Conservation (phyloP, 2,113 vertebrate genomes). For the Eulacestoma nigropectus region DNA sequence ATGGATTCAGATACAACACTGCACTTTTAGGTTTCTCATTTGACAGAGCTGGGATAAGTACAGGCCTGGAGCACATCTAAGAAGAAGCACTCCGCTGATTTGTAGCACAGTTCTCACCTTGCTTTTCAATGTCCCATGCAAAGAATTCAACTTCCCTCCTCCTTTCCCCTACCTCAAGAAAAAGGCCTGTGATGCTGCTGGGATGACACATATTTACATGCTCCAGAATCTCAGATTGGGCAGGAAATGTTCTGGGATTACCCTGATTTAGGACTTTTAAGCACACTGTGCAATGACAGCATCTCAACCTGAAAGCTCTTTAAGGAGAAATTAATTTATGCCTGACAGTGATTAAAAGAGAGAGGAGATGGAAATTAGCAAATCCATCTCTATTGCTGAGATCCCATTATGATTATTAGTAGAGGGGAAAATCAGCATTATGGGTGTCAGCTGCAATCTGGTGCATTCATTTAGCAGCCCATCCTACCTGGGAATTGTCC, state of each 20-base stretch:
- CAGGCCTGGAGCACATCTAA: not conserved
- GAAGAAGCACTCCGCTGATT: not conserved
- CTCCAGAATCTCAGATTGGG: constrained; percentile 21
- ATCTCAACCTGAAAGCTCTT: constrained; percentile 70
- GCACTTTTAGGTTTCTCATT: not conserved
- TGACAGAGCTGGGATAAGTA: not conserved
- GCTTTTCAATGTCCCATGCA: not conserved
- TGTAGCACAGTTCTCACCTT: not conserved
- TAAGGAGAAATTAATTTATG: constrained; percentile 77
- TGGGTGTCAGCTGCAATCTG: constrained; percentile 73
- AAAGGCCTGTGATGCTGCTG: not conserved
- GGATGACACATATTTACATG: not conserved
- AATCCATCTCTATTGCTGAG: constrained; percentile 78
- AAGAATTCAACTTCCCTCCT: not conserved
- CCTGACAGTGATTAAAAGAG: constrained; percentile 75
- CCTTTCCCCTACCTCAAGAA: not conserved
- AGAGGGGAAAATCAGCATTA: constrained; percentile 67
- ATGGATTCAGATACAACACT: not conserved
- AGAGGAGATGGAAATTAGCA: constrained; percentile 75
- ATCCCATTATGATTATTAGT: constrained; percentile 72
- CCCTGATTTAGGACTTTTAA: constrained; percentile 64
- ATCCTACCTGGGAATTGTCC: constrained; percentile 62
- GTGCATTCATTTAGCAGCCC: constrained; percentile 58
- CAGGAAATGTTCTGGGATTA: constrained; percentile 51
- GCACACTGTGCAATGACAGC: constrained; percentile 54